Evolutionary conservation across 2,797 vertebrate species (phyloP), one percentile per base, ranked within the genome.

Genomic region (Margarornis squamiger): DNA sequence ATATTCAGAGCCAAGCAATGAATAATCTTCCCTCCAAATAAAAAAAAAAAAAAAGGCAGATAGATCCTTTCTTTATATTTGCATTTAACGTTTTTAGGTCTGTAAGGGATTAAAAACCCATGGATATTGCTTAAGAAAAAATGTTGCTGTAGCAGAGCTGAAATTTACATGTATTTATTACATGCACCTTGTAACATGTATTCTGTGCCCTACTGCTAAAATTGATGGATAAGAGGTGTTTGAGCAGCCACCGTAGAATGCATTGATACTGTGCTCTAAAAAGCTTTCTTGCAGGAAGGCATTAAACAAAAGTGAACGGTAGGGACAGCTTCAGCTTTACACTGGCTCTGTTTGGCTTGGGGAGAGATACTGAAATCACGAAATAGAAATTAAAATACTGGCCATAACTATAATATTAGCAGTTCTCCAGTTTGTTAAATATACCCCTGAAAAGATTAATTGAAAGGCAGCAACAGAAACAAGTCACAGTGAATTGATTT

Each of bases 241-340:
- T 23, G 49, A 68, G 54, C 14, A 48, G 10, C 26, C 76, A 51
- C 71, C 58, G 63, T 3, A 75, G 61, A 39, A 43, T 78, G 72
- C 63, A 71, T 8, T 76, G 29, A 55, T 74, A 80, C 41, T 34
- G 45, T 34, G 52, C n/a, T 96, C 51, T 61, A 80, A 83, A 48
- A 59, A 95, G 45, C 71, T 91, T 79, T 45, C 32, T 36, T 94
- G 73, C 66, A 87, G 62, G 79, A 95, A 78, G 17, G 12, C 49
- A 52, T 93, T 76, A 85, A 89, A 84, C 32, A 89, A 93, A 92
- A 51, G 82, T 89, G 70, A 94, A 89, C 21, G n/a, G 82, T 45
- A 67, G 51, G 84, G 38, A 65, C 26, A 76, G 51, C 27, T 91
- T 71, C 83, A 76, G 15, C 32, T 66, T 87, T 63, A 65, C 30